Percentiles rank a stretch among this genome's conserved stretches.
phyloP scores from a whole-genome alignment of 2,797 vertebrate genomes.

The Acanthopagrus latus region DNA sequence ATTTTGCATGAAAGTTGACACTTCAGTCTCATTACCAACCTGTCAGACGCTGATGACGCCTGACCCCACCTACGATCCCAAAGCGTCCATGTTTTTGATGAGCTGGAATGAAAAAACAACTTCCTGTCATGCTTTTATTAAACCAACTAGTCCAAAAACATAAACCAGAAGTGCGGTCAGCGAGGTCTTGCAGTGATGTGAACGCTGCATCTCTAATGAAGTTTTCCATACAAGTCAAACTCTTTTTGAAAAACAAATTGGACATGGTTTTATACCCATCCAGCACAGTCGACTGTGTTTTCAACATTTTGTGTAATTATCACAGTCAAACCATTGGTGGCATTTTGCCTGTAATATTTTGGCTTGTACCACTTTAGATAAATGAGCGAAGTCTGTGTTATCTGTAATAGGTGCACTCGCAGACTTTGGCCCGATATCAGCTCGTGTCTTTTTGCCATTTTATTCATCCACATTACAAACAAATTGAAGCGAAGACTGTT shows the following conservation, averaged over 20 bases:
- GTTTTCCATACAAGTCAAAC: conserved; percentile 1
- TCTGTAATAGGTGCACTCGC: conserved; percentile 35
- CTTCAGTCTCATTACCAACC: too few species aligned
- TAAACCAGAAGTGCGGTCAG: not conserved
- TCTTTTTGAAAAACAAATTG: not conserved
- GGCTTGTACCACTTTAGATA: conserved; percentile 34
- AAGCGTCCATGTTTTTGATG: too few species aligned
- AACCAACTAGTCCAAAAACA: not conserved
- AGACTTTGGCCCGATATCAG: conserved; percentile 32
- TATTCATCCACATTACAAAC: conserved; percentile 29
- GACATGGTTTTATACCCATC: conserved; percentile 8
- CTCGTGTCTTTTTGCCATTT: conserved; percentile 31
- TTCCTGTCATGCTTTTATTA: not conserved
- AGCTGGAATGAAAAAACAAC: too few species aligned
- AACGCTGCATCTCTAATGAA: conserved; percentile 1
- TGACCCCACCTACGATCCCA: too few species aligned
- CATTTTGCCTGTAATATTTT: conserved; percentile 37
- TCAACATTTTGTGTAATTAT: conserved; percentile 43
- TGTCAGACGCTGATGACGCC: too few species aligned
- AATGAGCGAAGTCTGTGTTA: conserved; percentile 40
- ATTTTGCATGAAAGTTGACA: too few species aligned
- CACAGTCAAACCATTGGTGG: conserved; percentile 45
- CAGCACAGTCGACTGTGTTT: conserved; percentile 20
- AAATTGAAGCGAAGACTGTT: conserved; percentile 14
- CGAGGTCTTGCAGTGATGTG: not conserved